phyloP scores from a whole-genome alignment of 2,888 invertebrate species.

The Heliothis peltigera region DNA sequence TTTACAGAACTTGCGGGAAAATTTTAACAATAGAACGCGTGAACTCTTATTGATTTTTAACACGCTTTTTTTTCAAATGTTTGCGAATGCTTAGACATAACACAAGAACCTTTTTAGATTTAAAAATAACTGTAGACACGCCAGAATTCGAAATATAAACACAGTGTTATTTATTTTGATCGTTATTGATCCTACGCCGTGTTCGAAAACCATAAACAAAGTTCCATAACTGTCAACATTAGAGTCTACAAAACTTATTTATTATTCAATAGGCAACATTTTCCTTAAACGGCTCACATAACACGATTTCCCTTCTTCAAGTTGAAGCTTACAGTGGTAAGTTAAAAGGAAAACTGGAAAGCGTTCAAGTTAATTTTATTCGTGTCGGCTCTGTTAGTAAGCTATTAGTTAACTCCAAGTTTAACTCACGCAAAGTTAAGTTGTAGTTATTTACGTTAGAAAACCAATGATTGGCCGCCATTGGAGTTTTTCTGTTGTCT shows the following conservation, averaged over 20 bases:
- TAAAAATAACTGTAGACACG: too few species aligned
- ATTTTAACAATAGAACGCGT: conserved; percentile 28
- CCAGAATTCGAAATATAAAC: too few species aligned
- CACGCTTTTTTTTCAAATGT: conserved; percentile 3
- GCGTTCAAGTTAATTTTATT: conserved; percentile 65
- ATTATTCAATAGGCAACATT: conserved; percentile 15
- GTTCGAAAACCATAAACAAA: conserved; percentile 18
- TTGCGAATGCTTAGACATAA: not conserved
- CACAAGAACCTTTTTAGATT: too few species aligned
- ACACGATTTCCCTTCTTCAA: conserved; percentile 22
- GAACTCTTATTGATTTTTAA: too few species aligned
- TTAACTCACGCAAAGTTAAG: conserved; percentile 64
- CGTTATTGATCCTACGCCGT: not conserved
- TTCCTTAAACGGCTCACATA: conserved; percentile 13
- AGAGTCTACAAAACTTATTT: conserved; percentile 26
- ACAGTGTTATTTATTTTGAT: conserved; percentile 7
- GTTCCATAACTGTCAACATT: conserved; percentile 6
- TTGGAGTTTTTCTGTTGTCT: conserved; percentile 43
- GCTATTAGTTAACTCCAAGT: conserved; percentile 67
- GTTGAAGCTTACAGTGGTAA: conserved; percentile 37
- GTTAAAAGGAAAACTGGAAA: conserved; percentile 43
- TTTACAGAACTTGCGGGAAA: conserved; percentile 20
- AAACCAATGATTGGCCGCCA: conserved; percentile 44
- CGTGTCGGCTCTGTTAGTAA: conserved; percentile 66
- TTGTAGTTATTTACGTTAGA: conserved; percentile 46